Conservation (phyloP, 2,797 vertebrate genomes). For the Coilia nasus region DNA sequence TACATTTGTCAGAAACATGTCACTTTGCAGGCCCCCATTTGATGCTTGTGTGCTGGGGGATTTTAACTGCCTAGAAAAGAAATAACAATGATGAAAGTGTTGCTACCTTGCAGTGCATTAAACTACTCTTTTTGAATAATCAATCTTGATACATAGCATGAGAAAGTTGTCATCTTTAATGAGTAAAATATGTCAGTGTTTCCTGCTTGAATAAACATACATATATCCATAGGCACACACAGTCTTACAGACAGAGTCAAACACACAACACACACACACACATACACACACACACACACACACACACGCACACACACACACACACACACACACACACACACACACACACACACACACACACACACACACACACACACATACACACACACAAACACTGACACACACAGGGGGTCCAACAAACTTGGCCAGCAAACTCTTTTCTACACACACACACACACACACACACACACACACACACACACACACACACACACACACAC, state of each 20-base stretch:
- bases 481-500: conserved; percentile 7
- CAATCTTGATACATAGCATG: background rate
- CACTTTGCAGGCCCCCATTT: background rate
- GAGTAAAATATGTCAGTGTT: background rate
- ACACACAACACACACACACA: background rate
- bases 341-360: background rate
- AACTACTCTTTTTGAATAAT: background rate
- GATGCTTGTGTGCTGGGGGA: background rate
- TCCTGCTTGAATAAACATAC: background rate
- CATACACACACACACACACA: background rate
- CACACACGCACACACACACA: too few relatives aligned
- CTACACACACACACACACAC: background rate
- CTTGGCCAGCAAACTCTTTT: conserved; percentile 2
- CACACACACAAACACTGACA: background rate
- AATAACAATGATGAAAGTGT: background rate
- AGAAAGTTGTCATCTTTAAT: background rate
- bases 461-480: conserved; percentile 5
- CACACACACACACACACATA: background rate
- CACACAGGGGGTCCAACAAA: background rate
- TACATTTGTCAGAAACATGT: conserved; percentile 21
- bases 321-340: background rate
- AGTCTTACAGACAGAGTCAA: background rate
- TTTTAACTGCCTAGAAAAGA: background rate
- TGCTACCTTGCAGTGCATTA: background rate
- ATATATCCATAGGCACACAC: background rate